Evolutionary conservation across 2,888 invertebrate genomes (phyloP), one percentile per base, ranked within the genome.

Genomic region (Machimus atricapillus): DNA sequence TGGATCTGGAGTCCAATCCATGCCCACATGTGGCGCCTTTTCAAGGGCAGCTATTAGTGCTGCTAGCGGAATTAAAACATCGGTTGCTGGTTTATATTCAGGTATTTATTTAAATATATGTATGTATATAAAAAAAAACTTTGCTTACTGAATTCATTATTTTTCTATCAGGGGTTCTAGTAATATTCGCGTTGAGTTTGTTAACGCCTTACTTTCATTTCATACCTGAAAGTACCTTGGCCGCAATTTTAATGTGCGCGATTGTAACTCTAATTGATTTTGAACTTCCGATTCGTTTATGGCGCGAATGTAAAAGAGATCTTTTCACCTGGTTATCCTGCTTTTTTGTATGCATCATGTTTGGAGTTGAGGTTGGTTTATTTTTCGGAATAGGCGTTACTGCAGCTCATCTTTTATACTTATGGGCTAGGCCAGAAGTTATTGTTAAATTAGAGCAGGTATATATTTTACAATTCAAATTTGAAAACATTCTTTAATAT

Each of bases 191-290:
- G 0, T 93, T 98, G 78, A 95, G 95, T 89, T 96, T 97, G 91
- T 93, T 98, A 86, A 97, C 98, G n/a, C 96, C 97, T 0, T 96
- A 96, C 91, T 98, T 98, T 93, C 96, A 95, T 92, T 97, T 94
- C 92, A 97, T 97, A 89, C 97, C 97, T 1, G 95, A 96, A 91
- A 95, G 98, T 0, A 96, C 97, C 0, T 93, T 99, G 81, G 96
- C 98, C 0, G 96, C 98, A 6, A 97, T 98, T 86, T 95, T 98
- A 90, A 97, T 98, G 90, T 96, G 96, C 90, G 98, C 98, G 37
- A 91, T 92, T 34, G 97, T 98, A 73, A 90, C 90, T 0, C 91
- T 94, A 93, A 90, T 95, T 58, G 95, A 95, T 90, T 90, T 94
- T 73, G 90, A 92, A 87, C 93, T 93, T n/a, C 92, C 94, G 76